phyloP scores from a whole-genome alignment of 1,140 invertebrate species.

The Dinothrombium tinctorium region DNA sequence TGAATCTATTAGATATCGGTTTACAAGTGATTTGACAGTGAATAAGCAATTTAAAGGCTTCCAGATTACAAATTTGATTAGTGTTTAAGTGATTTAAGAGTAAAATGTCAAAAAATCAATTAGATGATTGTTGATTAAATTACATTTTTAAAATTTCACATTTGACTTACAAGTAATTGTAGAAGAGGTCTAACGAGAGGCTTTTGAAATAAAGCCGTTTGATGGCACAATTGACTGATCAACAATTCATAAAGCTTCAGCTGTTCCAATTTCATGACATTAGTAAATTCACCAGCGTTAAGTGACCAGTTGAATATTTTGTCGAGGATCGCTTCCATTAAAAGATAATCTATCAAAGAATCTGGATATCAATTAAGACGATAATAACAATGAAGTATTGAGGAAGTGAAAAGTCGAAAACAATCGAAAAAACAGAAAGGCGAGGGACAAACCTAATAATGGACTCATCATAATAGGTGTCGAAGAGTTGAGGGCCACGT shows the following conservation, averaged over 20 bases:
- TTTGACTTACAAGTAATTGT: no score
- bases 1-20: no score
- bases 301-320: constrained; percentile 27
- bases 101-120: no score
- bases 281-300: constrained; percentile 25
- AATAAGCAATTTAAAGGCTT: no score
- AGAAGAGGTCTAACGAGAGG: no score
- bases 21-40: no score
- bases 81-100: no score
- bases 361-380: not conserved
- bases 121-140: no score
- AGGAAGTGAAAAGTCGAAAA: not conserved
- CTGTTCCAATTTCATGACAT: constrained; percentile 55
- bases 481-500: constrained; percentile 28
- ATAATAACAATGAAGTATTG: not conserved
- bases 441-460: not conserved
- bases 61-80: no score
- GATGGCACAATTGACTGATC: constrained; percentile 41
- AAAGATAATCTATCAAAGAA: constrained; percentile 21
- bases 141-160: no score
- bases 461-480: constrained; percentile 28
- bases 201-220: no score
- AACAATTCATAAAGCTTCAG: constrained; percentile 53
- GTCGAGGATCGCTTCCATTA: constrained; percentile 27
- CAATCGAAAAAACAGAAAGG: not conserved